phyloP scores from a whole-genome alignment of 64 coral and sea anemone genomes.

The Montipora cactus region DNA sequence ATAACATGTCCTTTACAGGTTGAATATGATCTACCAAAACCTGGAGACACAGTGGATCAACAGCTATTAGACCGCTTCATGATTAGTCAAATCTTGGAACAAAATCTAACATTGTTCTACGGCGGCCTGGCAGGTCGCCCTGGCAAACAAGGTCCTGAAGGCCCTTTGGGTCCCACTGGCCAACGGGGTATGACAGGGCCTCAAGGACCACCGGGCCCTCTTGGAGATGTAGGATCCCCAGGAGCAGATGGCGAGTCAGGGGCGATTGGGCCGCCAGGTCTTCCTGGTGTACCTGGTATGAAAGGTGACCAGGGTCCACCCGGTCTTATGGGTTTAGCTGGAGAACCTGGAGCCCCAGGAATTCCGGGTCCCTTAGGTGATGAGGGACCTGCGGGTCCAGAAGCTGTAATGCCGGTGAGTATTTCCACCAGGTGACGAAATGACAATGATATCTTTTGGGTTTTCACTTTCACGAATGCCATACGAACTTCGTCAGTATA shows the following conservation, averaged over 20 bases:
- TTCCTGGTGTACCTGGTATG: conserved; percentile 75
- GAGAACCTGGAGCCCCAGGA: conserved; percentile 87
- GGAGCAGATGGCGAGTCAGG: conserved; percentile 79
- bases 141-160: conserved; percentile 61
- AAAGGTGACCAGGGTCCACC: conserved; percentile 78
- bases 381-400: conserved; percentile 80
- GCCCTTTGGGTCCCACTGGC: conserved; percentile 60
- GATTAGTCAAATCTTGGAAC: conserved; percentile 97
- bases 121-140: conserved; percentile 82
- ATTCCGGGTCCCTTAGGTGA: conserved; percentile 66
- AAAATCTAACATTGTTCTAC: conserved; percentile 97
- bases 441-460: neutral
- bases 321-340: conserved; percentile 86
- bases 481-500: neutral
- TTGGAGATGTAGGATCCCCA: conserved; percentile 85
- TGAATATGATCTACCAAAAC: conserved; percentile 74
- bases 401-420: conserved; percentile 87
- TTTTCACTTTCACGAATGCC: neutral
- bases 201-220: conserved; percentile 63
- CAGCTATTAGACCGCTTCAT: conserved; percentile 94
- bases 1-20: neutral
- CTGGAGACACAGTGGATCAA: conserved; percentile 89
- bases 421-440: neutral
- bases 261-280: conserved; percentile 71
- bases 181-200: conserved; percentile 67